Conservation (phyloP, 2,113 vertebrate species). For the Microtus richardsoni region DNA sequence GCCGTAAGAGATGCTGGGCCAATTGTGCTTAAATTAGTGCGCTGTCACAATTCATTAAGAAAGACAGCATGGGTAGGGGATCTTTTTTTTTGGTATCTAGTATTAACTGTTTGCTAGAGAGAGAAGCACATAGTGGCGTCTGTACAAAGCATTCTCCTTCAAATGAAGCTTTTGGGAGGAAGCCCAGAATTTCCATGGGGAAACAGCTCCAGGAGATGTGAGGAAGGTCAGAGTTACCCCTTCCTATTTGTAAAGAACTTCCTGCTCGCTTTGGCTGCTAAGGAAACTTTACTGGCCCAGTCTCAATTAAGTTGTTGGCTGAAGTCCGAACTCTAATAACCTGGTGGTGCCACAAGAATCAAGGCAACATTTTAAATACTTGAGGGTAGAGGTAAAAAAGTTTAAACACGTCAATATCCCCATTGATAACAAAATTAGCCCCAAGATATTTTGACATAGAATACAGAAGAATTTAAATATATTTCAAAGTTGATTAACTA, state of each 20-base stretch:
- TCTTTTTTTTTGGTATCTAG: constrained; percentile 1
- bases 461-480: neutral
- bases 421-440: neutral
- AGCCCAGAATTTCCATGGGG: constrained; percentile 70
- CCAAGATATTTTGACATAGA: neutral
- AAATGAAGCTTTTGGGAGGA: constrained; percentile 62
- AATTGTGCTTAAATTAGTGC: constrained; percentile 69
- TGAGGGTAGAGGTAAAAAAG: neutral
- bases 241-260: constrained; percentile 37
- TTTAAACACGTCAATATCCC: neutral
- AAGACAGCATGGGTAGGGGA: constrained; percentile 60
- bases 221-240: constrained; percentile 25
- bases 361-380: constrained; percentile 25
- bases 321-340: neutral
- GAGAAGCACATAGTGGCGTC: constrained; percentile 13
- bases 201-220: constrained; percentile 13
- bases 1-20: constrained; percentile 61
- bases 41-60: constrained; percentile 77
- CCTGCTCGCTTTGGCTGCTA: neutral
- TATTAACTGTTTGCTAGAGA: constrained; percentile 43
- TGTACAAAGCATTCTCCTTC: constrained; percentile 62
- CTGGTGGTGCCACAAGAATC: neutral
- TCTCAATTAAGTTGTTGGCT: neutral
- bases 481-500: neutral
- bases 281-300: constrained; percentile 49